A percentile compares a stretch with the other conserved stretches of the same genome.
These are phyloP conservation scores for Pangasius sanitwongsei DNA, from an alignment of 2,797 vertebrate genomes.

Conservation along the genomic window DNA sequence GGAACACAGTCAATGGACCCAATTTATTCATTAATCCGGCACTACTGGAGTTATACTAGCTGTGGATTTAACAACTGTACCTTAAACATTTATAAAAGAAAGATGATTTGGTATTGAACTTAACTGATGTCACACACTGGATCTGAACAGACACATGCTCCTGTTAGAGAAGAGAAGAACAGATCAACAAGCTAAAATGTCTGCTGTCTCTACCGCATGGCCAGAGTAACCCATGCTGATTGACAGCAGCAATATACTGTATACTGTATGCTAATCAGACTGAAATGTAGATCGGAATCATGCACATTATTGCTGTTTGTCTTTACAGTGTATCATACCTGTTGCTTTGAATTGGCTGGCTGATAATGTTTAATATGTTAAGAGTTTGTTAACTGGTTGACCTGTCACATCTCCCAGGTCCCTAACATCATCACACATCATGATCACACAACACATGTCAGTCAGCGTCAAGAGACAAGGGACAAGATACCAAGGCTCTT, in stretches of 20 bases:
- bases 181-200: not conserved
- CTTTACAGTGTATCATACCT: not conserved
- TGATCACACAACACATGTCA: constrained; percentile 36
- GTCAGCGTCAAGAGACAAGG: constrained; percentile 28
- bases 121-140: not conserved
- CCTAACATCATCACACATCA: constrained; percentile 47
- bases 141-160: not conserved
- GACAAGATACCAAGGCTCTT: constrained; percentile 49
- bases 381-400: constrained; percentile 7
- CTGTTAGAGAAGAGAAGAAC: not conserved
- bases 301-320: constrained; percentile 3
- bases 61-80: constrained; percentile 13
- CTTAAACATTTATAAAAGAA: not conserved
- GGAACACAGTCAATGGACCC: constrained; percentile 12
- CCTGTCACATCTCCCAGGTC: not conserved
- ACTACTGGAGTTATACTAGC: constrained; percentile 25
- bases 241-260: not conserved
- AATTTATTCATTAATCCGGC: constrained; percentile 34
- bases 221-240: not conserved
- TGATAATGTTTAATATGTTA: constrained; percentile 21
- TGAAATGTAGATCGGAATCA: constrained; percentile 2
- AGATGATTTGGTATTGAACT: not conserved
- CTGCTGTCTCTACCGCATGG: not conserved
- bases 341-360: not conserved
- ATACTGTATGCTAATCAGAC: not conserved